phyloP scores from a whole-genome alignment of 2,888 invertebrate species.

The Drosophila nr. perissopoda region DNA sequence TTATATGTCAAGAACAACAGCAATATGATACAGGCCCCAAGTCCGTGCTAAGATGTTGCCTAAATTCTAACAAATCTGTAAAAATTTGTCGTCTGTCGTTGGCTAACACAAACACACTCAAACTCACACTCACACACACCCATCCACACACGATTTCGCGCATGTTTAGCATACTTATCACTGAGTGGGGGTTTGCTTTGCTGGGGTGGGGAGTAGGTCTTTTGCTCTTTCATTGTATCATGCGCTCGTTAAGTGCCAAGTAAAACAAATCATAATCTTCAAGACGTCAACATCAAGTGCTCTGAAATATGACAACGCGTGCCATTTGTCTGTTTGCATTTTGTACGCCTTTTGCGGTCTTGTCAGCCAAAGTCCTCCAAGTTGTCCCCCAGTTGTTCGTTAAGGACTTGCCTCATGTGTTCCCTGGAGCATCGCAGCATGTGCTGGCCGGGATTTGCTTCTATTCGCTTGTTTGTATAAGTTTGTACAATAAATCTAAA shows the following conservation, averaged over 20 bases:
- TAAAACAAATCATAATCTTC: constrained; percentile 80
- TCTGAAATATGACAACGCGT: constrained; percentile 69
- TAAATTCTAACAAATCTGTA: constrained; percentile 80
- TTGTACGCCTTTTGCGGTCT: constrained; percentile 59
- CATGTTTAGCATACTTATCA: constrained; percentile 76
- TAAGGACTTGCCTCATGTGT: constrained; percentile 27
- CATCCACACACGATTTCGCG: background rate
- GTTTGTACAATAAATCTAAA: constrained; percentile 51
- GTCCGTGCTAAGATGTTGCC: constrained; percentile 29
- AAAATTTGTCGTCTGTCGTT: constrained; percentile 81
- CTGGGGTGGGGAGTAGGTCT: background rate
- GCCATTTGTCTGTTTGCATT: constrained; percentile 75
- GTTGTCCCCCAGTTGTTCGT: constrained; percentile 8
- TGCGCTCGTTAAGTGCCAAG: constrained; percentile 78
- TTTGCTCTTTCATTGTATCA: constrained; percentile 59
- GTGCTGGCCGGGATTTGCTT: constrained; percentile 44
- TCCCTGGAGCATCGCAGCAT: constrained; percentile 37
- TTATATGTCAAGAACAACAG: constrained; percentile 31
- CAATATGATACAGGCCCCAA: constrained; percentile 13
- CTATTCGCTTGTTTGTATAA: constrained; percentile 38
- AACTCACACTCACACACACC: constrained; percentile 9
- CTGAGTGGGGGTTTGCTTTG: background rate
- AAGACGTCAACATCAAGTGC: constrained; percentile 59
- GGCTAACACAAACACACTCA: constrained; percentile 31
- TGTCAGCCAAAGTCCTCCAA: constrained; percentile 19